Evolutionary conservation across 1,140 invertebrate genomes (phyloP), one percentile per base, ranked within the genome.

Genomic region (Physella acuta): DNA sequence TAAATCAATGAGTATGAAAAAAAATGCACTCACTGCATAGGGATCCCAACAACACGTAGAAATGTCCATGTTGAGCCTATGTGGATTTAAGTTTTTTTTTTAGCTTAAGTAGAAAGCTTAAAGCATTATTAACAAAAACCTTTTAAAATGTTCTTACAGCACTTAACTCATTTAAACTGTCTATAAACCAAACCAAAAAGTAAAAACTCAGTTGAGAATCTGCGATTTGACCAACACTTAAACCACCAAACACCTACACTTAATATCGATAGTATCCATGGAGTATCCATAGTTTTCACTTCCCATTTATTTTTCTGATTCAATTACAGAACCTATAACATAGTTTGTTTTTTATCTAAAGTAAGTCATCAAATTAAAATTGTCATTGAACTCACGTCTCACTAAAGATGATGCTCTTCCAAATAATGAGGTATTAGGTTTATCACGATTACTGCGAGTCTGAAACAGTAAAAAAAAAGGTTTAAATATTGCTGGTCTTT

Each of bases 61-160:
- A 79, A 71, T 39, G 75, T 80, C 79, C 79, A 81, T 67, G 73
- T 62, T 61, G 69, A 73, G 73, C 77, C 79, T 81, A 62, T 24
- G n/a, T 30, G 2, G 24, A 33, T 39, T 17, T 49, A 24, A 28
- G 52, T 28, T 20, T 11, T 30, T 16, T 51, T 30, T 65, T n/a
- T 31, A 51, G 24, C 4, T 37, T 20, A 31, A 33, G 16, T 39
- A 62, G 4, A 62, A 24, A 16, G 58, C 11, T 60, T 60, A 60
- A 17, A 30, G 3, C 11, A 60, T 14, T 14, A 11, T 51, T 14
- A 31, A 51, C 39, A 11, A 44, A 20, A 44, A 20, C 20, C 8
- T 11, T 11, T 11, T 11, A 44, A 11, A 11, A 20, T 44, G 39
- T 11, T 44, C 39, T 11, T 44, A 44, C 39, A 11, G 8, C 20